Evolutionary conservation across 2,113 vertebrate genomes (phyloP), one percentile per base, ranked within the genome.

Genomic region (Helogale parvula): DNA sequence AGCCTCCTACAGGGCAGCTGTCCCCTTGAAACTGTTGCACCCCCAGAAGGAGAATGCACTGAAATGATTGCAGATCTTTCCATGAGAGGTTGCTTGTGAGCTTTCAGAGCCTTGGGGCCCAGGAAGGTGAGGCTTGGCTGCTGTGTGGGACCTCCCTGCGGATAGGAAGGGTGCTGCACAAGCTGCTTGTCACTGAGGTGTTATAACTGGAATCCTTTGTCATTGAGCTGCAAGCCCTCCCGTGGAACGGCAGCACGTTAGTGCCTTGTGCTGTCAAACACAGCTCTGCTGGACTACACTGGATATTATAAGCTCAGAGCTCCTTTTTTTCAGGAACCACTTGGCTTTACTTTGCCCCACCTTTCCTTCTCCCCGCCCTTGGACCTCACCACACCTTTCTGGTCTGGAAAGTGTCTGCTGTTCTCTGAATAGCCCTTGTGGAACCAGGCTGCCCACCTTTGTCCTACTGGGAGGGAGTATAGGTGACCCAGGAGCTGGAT

Each of bases 1-100:
- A 25, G 50, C 88, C 85, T 90, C 92, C 94, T 33, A 77, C 94
- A 33, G 72, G 72, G 68, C 88, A 94, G 85, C 97, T 97, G 92
- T 88, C 33, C 52, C 33, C 76, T 25, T 29, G 5, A 23, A 17
- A 68, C 71, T 66, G 54, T 23, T 57, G 31, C 7, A 14, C 23
- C 63, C 76, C 66, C 63, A 87, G 45, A 79, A 14, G 10, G 35
- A 68, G 23, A 7, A 3, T 60, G 45, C 33, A 19, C 35, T 57
- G 16, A 50, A 66, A 74, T 15, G 17, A 72, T 13, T n/a, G 35
- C 66, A 87, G 27, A 79, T 41, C 85, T 57, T 84, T 52, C 38
- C 50, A 14, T 33, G 66, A 86, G 83, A 66, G 10, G 23, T 1
- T 66, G 57, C 6, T 38, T 23, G 29, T 1, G 17, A 74, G 52